Conservation (phyloP, 2,888 invertebrate species). For the Junonia oenone region DNA sequence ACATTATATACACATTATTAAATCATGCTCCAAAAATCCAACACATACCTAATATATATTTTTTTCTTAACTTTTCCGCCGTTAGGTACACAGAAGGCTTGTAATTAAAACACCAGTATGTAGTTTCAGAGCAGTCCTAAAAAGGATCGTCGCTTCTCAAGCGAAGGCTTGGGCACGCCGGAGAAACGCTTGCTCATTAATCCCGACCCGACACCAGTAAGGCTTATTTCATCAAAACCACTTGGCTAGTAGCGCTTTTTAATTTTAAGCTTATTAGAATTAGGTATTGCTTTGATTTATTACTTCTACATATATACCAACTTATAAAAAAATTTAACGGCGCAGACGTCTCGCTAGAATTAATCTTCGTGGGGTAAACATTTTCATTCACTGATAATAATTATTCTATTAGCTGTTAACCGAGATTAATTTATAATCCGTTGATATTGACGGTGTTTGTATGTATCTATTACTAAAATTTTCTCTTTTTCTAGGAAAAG, state of each 20-base stretch:
- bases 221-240: conserved; percentile 35
- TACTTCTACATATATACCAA: background rate
- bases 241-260: conserved; percentile 23
- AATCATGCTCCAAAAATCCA: background rate
- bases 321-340: background rate
- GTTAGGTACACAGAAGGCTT: conserved; percentile 33
- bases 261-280: conserved; percentile 8
- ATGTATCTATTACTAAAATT: conserved; percentile 50
- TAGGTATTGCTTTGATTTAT: background rate
- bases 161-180: conserved; percentile 65
- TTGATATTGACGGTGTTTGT: conserved; percentile 12
- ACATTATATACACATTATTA: background rate
- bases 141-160: conserved; percentile 71
- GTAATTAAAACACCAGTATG: conserved; percentile 56
- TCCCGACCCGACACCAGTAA: conserved; percentile 75
- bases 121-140: conserved; percentile 75
- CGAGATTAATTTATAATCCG: background rate
- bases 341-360: background rate
- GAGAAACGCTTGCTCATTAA: conserved; percentile 77
- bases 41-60: background rate
- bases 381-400: background rate
- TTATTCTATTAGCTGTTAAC: background rate
- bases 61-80: background rate
- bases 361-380: background rate
- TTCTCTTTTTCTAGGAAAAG: conserved; percentile 82